phyloP scores from a whole-genome alignment of 2,888 invertebrate genomes.

The Gonocerus acuteangulatus region DNA sequence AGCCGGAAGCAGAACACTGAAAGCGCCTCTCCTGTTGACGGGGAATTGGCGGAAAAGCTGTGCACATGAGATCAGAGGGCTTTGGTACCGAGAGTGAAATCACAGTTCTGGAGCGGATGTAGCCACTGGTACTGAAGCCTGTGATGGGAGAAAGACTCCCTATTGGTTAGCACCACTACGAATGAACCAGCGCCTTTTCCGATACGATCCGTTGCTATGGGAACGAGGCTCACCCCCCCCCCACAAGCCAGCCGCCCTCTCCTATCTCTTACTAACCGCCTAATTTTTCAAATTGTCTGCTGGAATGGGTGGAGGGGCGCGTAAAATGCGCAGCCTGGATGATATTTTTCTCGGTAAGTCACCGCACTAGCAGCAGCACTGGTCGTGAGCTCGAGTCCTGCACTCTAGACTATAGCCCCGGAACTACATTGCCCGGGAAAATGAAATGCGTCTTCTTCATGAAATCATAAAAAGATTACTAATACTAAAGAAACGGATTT shows the following conservation, averaged over 20 bases:
- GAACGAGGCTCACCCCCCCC: background rate
- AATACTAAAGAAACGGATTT: too few relatives aligned
- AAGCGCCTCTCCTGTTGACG: too few relatives aligned
- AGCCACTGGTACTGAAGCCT: background rate
- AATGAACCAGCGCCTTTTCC: slow-evolving; percentile 22
- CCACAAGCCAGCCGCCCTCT: background rate
- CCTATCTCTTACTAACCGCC: slow-evolving; percentile 8
- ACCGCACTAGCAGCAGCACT: slow-evolving; percentile 11
- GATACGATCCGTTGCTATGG: slow-evolving; percentile 26
- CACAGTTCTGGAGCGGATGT: too few relatives aligned
- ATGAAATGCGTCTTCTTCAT: too few relatives aligned
- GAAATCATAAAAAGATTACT: too few relatives aligned
- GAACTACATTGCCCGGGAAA: background rate
- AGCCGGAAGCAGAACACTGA: too few relatives aligned
- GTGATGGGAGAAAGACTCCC: background rate
- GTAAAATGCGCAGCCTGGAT: background rate
- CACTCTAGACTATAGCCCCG: background rate
- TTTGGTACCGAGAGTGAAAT: too few relatives aligned
- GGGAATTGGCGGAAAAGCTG: too few relatives aligned
- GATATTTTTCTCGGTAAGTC: background rate
- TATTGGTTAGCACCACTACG: slow-evolving; percentile 10
- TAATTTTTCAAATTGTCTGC: slow-evolving; percentile 13
- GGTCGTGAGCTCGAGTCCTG: background rate
- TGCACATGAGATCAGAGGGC: too few relatives aligned
- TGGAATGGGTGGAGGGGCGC: background rate